Conservation (phyloP, 2,797 vertebrate genomes). For the Columba guinea region DNA sequence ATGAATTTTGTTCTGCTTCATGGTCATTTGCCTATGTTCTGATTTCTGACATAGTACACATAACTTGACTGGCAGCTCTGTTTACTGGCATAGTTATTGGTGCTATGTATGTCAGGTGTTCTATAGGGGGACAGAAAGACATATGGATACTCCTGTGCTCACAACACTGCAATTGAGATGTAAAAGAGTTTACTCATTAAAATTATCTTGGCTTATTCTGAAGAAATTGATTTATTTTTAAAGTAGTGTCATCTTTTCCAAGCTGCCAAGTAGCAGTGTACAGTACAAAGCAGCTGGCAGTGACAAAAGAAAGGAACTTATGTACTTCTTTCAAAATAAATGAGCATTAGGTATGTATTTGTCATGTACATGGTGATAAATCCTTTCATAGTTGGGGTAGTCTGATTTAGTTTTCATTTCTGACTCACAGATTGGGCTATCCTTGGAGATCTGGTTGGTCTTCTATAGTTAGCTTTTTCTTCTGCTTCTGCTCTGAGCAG, state of each 20-base stretch:
- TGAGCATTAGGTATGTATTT: not conserved
- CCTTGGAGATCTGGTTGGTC: not conserved
- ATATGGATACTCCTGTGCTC: accelerated
- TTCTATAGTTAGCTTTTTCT: not conserved
- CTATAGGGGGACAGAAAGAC: not conserved
- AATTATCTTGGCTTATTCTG: not conserved
- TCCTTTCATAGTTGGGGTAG: accelerated
- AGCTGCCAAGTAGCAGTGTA: not conserved
- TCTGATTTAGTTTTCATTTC: not conserved
- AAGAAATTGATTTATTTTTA: not conserved
- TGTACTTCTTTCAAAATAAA: not conserved
- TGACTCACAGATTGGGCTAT: not conserved
- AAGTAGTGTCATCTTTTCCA: not conserved
- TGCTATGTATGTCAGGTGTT: not conserved
- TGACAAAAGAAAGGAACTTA: not conserved
- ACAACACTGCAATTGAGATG: not conserved
- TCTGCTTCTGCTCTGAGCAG: not conserved
- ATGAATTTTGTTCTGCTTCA: not conserved
- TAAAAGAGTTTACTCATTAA: not conserved
- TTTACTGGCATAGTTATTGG: not conserved
- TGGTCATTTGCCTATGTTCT: accelerated
- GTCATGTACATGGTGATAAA: not conserved
- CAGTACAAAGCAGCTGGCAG: not conserved
- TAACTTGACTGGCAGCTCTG: accelerated
- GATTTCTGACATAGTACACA: accelerated